Base-by-base conservation (phyloP, 1,140 invertebrate species). In the Drosophila oshimai region DNA sequence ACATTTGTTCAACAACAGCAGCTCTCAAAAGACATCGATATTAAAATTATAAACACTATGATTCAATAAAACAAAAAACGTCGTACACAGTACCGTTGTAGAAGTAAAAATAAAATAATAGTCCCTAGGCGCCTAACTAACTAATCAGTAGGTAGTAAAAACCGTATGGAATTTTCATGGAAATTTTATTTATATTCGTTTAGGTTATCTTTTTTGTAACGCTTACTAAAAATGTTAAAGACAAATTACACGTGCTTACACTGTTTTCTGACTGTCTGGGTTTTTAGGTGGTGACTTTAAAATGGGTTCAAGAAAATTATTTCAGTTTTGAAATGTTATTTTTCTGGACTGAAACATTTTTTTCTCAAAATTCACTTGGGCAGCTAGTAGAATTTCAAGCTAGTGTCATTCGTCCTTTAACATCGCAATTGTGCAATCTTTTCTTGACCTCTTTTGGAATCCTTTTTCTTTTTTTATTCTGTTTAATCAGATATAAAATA, bases 51-150 rank as follows among this genome's bases (percentile, higher is more conserved):
- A 51, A 79, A 54, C 37, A 39, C 51, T 71, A 50, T 22, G 46
- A 65, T 71, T 55, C 47, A 51, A 67, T 76, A 24, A 74, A 83
- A 83, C 55, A 76, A 68, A 68, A 62, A 67, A 77, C 53, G 34
- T 70, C 60, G 74, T 78, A 81, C 78, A 81, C 74, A 78, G 79
- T 84, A 77, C 69, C 47, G 57, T 61, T 62, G 24, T 50, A 74
- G 39, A 45, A 24, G 37, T 71, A 29, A 67, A 65, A 44, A 68
- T 73, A 65, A 68, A 64, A 49, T 68, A 68, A 77, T 74, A 64
- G 57, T 64, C 20, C 51, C 58, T 77, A 55, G 39, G 31, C 36
- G 42, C 58, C 54, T 75, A 75, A 34, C 69, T 73, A 64, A 33
- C 69, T 73, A 73, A 55, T 73, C 68, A 73, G 70, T 73, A 62